A percentile compares a stretch with the other conserved stretches of the same genome.
These are phyloP conservation scores for Pseudopleuronectes americanus DNA, from an alignment of 2,797 vertebrate genomes.

Conservation along the genomic window DNA sequence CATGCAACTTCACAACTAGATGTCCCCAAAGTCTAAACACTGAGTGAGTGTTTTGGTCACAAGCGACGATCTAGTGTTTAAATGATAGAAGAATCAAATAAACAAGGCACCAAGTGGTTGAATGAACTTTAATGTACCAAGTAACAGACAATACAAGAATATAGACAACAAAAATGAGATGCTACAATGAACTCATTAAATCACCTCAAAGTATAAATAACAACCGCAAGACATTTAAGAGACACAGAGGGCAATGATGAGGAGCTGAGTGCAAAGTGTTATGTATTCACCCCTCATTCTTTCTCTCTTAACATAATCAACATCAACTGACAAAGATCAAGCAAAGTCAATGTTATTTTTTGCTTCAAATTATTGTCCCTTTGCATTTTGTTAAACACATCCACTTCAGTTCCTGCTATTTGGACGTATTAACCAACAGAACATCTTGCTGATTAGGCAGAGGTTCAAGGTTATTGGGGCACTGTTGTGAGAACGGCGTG, in stretches of 20 bases:
- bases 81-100: background rate
- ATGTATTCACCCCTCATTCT: background rate
- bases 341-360: conserved; percentile 18
- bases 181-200: conserved; percentile 18
- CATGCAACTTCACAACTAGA: too few relatives aligned
- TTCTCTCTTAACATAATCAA: background rate
- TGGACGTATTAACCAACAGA: conserved; percentile 43
- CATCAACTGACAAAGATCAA: conserved; percentile 6
- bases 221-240: conserved; percentile 7
- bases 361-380: background rate
- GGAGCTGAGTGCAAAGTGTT: background rate
- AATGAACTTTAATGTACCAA: conserved; percentile 32
- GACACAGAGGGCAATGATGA: background rate
- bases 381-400: conserved; percentile 23
- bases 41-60: background rate
- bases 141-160: background rate
- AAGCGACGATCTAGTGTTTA: background rate
- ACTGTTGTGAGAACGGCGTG: conserved; percentile 64
- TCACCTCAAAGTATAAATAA: conserved; percentile 41
- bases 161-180: conserved; percentile 1
- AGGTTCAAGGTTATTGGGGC: conserved; percentile 55
- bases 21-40: too few relatives aligned
- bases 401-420: conserved; percentile 44
- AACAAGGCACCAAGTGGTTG: background rate
- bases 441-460: conserved; percentile 38